Base-by-base conservation (phyloP, 2,888 invertebrate species). In the Drosophila lutescens region DNA sequence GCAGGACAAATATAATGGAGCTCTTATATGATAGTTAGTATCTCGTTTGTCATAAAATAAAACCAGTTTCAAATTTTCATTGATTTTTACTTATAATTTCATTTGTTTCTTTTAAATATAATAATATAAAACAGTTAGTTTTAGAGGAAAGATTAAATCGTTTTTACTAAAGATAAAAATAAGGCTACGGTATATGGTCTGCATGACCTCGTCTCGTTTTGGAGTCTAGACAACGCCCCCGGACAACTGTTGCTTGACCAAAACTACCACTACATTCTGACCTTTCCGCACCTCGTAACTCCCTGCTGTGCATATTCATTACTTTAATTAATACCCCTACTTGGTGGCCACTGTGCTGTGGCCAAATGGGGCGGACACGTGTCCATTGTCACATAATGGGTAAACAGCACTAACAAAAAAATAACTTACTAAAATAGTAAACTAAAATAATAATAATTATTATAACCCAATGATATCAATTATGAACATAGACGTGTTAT, bases 271-370 rank as follows among this genome's bases (percentile, higher is more conserved):
- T 10, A 26, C 26, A 32, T 63, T 26, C 17, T 38, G 17, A 65
- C 65, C 65, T 51, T 15, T 30, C 9, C 2, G 8, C 30, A 20
- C 15, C n/a, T n/a, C 38, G 30, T 12, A 3, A 20, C 51, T 38
- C 13, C 10, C 34, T 38, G 44, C 12, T 54, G 49, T 54, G 51
- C 56, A 62, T 65, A 58, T 60, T 69, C 70, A 76, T 72, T 75
- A 58, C 56, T 50, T 77, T 77, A 86, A 83, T 80, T 59, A 78
- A 67, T 73, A 72, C 4, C 46, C 58, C 46, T 20, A 49, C 50
- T 50, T 41, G 46, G 40, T 49, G 46, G 53, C n/a, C 65, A 59
- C 47, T 58, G 59, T 55, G 47, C 62, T 54, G 50, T 62, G 62
- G 23, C 58, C 61, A 59, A 46, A 59, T 73, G 76, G 65, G 69